Percentiles rank a stretch among this genome's conserved stretches.
Evolutionary conservation across 2,888 invertebrate species (phyloP).

Genomic region (Lapara coniferarum): DNA sequence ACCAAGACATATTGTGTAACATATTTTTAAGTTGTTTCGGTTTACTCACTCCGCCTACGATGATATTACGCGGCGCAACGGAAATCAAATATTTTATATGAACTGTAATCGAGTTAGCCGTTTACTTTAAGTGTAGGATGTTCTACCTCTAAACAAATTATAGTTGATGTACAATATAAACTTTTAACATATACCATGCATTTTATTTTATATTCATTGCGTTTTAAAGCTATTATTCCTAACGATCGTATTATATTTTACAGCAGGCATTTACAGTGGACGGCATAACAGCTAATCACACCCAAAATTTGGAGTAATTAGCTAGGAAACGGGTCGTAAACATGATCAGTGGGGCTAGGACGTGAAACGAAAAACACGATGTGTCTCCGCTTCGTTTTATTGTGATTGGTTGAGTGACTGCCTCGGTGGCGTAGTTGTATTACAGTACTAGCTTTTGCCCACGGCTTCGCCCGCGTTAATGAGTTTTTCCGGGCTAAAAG

Average conservation of each 20-base stretch:
- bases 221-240: not conserved
- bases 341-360: no score
- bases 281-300: no score
- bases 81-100: slow-evolving; percentile 69
- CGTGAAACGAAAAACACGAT: no score
- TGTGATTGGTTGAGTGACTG: no score
- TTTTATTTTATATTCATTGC: slow-evolving; percentile 44
- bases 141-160: slow-evolving; percentile 82
- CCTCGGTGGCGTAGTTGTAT: no score
- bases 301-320: not conserved
- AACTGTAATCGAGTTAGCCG: slow-evolving; percentile 74
- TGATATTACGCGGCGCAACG: slow-evolving; percentile 70
- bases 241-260: not conserved
- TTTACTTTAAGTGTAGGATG: slow-evolving; percentile 81
- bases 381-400: no score
- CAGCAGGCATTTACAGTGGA: not conserved
- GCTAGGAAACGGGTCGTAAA: no score
- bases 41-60: slow-evolving; percentile 77
- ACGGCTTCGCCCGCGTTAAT: no score
- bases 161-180: slow-evolving; percentile 83
- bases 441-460: no score
- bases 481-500: no score
- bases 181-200: slow-evolving; percentile 71
- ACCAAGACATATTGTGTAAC: slow-evolving; percentile 23
- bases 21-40: slow-evolving; percentile 53